Conservation (phyloP, 2,888 invertebrate species). For the Ptilodon capucinus region DNA sequence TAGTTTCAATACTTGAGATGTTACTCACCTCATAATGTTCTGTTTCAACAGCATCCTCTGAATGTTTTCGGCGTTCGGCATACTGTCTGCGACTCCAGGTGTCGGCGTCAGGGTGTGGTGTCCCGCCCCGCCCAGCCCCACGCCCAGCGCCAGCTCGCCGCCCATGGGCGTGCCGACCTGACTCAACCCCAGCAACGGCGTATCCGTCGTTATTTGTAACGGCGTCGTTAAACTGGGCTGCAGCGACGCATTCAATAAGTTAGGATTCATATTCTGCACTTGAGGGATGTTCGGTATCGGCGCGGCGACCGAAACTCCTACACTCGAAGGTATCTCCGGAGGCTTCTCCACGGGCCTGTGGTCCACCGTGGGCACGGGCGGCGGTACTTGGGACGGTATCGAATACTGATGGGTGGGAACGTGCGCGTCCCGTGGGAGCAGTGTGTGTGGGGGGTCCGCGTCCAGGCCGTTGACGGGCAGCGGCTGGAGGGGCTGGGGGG, state of each 20-base stretch:
- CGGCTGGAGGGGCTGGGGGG: slow-evolving; percentile 29
- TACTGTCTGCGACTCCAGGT: slow-evolving; percentile 41
- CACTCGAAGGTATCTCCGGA: not conserved
- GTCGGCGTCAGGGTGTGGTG: slow-evolving; percentile 49
- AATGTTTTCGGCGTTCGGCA: slow-evolving; percentile 71
- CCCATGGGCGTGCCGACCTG: slow-evolving; percentile 66
- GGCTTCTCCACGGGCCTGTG: slow-evolving; percentile 19
- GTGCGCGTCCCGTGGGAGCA: slow-evolving; percentile 33
- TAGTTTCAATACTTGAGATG: too few species aligned
- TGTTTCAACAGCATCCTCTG: slow-evolving; percentile 78
- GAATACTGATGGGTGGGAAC: slow-evolving; percentile 46
- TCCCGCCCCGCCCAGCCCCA: slow-evolving; percentile 37
- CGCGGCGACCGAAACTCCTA: slow-evolving; percentile 8
- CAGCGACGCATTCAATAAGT: slow-evolving; percentile 42
- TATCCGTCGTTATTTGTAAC: slow-evolving; percentile 70
- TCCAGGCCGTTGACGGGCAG: slow-evolving; percentile 62
- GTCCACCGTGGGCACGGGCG: slow-evolving; percentile 2
- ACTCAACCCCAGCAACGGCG: slow-evolving; percentile 59
- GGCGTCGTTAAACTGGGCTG: slow-evolving; percentile 65
- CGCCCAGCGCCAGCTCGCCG: slow-evolving; percentile 53
- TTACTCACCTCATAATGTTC: slow-evolving; percentile 77
- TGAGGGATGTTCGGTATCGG: slow-evolving; percentile 31
- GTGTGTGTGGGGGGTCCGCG: slow-evolving; percentile 20
- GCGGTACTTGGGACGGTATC: slow-evolving; percentile 15
- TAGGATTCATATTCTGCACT: slow-evolving; percentile 39